Evolutionary conservation across 2,888 invertebrate species (phyloP).

Genomic region (Pardosa pseudoannulata): DNA sequence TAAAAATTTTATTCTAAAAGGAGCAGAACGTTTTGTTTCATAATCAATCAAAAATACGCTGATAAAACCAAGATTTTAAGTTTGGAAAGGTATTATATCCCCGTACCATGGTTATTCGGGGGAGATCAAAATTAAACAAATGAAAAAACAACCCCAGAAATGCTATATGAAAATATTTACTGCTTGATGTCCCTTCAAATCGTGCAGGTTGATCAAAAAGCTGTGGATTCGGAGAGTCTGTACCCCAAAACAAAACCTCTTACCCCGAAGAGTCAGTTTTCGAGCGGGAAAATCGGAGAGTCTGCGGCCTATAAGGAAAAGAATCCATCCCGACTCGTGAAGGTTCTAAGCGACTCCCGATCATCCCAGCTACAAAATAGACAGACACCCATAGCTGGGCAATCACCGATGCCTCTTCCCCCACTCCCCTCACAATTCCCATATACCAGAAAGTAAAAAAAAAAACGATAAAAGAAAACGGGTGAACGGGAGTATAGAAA

Average conservation of each 20-base stretch:
- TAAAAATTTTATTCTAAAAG: no score
- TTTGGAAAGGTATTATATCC: no score
- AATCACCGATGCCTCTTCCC: constrained; percentile 7
- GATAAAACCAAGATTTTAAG: no score
- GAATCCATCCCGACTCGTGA: not conserved
- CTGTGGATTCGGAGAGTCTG: no score
- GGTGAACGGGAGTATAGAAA: constrained; percentile 23
- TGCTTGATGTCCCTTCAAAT: no score
- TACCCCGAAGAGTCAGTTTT: not conserved
- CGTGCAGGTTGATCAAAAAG: no score
- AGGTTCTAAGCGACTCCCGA: not conserved
- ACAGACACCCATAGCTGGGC: constrained; percentile 12
- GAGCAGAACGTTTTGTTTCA: no score
- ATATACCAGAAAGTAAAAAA: constrained; percentile 7
- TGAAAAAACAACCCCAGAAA: no score
- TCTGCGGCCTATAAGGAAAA: not conserved
- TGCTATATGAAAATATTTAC: no score
- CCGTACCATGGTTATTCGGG: no score
- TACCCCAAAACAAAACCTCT: not conserved
- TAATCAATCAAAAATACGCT: no score
- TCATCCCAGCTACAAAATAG: constrained; percentile 5
- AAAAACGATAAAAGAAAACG: not conserved
- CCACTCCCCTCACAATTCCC: constrained; percentile 9
- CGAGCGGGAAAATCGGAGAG: not conserved
- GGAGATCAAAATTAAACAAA: no score